These are phyloP conservation scores for Galerucella calmariensis DNA, from an alignment of 2,888 invertebrate species.

Conservation along the genomic window DNA sequence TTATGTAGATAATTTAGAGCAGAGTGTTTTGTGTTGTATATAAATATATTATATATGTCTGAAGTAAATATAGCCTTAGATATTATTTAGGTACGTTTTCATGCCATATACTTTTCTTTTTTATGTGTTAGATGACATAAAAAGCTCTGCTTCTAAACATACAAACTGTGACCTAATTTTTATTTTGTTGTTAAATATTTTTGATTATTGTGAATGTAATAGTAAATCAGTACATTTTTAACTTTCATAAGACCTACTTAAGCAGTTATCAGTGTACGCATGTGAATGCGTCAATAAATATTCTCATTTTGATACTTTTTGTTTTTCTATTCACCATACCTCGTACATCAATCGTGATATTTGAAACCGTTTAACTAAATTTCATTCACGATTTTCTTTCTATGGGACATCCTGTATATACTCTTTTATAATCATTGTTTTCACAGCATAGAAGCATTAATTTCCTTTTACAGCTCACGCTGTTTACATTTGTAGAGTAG, in stretches of 20 bases:
- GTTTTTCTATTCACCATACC: conserved; percentile 12
- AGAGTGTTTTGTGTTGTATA: conserved; percentile 47
- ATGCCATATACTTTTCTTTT: conserved; percentile 44
- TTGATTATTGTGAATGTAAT: conserved; percentile 55
- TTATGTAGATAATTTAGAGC: conserved; percentile 50
- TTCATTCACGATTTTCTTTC: too few relatives aligned
- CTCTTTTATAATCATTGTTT: too few relatives aligned
- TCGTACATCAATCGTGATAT: background rate
- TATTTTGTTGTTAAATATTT: conserved; percentile 51
- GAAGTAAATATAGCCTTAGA: conserved; percentile 36
- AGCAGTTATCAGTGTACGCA: conserved; percentile 59
- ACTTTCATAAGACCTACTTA: conserved; percentile 57
- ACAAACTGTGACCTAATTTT: conserved; percentile 52
- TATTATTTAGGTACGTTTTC: conserved; percentile 33
- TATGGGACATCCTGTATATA: too few relatives aligned
- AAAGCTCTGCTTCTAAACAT: conserved; percentile 52
- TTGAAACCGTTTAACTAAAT: too few relatives aligned
- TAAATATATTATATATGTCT: conserved; percentile 39
- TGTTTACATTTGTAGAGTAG: too few relatives aligned
- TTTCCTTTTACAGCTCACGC: too few relatives aligned
- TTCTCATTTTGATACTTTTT: conserved; percentile 57
- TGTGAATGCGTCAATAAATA: conserved; percentile 58
- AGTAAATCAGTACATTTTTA: conserved; percentile 56
- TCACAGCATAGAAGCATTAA: too few relatives aligned
- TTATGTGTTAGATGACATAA: conserved; percentile 42